phyloP scores from a whole-genome alignment of 2,888 invertebrate species.

The Zootermopsis nevadensis region DNA sequence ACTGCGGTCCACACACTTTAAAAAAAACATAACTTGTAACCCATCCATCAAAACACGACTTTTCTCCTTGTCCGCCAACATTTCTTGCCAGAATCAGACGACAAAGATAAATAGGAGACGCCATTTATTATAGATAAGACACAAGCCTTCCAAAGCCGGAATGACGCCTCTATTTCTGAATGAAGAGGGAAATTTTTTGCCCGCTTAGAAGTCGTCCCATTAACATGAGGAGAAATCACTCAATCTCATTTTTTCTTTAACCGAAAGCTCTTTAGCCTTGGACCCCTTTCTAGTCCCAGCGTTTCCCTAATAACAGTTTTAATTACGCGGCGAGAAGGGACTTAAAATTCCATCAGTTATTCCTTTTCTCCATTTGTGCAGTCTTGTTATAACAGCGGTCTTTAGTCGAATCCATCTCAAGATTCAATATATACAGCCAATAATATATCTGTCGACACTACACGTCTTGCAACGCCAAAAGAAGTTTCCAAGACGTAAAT shows the following conservation, averaged over 20 bases:
- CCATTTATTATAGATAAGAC: not conserved
- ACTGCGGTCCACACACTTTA: too few relatives aligned
- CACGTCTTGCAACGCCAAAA: too few relatives aligned
- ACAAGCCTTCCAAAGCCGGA: not conserved
- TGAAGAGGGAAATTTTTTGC: not conserved
- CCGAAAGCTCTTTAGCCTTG: not conserved
- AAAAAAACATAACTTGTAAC: too few relatives aligned
- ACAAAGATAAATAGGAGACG: not conserved
- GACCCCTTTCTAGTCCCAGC: not conserved
- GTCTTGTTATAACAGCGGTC: too few relatives aligned
- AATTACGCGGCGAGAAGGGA: constrained; percentile 27
- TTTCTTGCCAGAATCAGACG: not conserved
- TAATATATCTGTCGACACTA: too few relatives aligned
- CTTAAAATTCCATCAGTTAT: constrained; percentile 2
- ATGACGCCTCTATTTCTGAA: not conserved
- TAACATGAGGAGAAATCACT: not conserved
- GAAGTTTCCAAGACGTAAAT: too few relatives aligned
- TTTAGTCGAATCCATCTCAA: too few relatives aligned
- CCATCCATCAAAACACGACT: not conserved
- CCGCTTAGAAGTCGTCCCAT: not conserved
- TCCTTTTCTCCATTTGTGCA: not conserved
- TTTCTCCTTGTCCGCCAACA: not conserved
- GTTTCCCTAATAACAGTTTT: constrained; percentile 38
- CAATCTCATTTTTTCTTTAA: not conserved
- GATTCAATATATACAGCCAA: too few relatives aligned